These are phyloP conservation scores for Leistus spinibarbis DNA, from an alignment of 2,888 invertebrate species.

Conservation along the genomic window DNA sequence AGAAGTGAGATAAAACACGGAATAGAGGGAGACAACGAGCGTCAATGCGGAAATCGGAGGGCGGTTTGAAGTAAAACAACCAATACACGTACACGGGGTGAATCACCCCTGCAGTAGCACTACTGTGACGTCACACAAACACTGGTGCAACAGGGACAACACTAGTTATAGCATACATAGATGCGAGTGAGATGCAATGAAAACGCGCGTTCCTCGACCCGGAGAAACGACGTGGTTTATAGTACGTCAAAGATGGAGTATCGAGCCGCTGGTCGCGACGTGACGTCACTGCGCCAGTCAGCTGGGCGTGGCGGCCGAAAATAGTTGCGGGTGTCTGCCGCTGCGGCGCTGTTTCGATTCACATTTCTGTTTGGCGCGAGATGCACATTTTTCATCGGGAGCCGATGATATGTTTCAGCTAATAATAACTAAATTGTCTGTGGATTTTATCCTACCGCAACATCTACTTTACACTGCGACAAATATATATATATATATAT, in stretches of 20 bases:
- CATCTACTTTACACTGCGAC: background rate
- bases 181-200: background rate
- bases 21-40: background rate
- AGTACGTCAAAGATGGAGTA: constrained; percentile 48
- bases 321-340: background rate
- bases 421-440: background rate
- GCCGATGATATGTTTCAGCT: background rate
- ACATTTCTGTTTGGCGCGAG: background rate
- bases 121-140: constrained; percentile 11
- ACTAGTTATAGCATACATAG: background rate
- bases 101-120: constrained; percentile 41
- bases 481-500: too few species aligned
- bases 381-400: background rate
- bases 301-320: constrained; percentile 54
- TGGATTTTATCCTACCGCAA: background rate
- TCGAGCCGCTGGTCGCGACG: constrained; percentile 53
- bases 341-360: background rate
- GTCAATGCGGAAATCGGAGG: background rate
- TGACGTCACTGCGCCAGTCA: constrained; percentile 57
- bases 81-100: constrained; percentile 39
- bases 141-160: constrained; percentile 1
- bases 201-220: constrained; percentile 6
- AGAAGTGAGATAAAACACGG: background rate
- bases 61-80: background rate
- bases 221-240: constrained; percentile 2